phyloP scores from a whole-genome alignment of 35 echinoderm and acorn worm genomes.

The Apostichopus californicus region DNA sequence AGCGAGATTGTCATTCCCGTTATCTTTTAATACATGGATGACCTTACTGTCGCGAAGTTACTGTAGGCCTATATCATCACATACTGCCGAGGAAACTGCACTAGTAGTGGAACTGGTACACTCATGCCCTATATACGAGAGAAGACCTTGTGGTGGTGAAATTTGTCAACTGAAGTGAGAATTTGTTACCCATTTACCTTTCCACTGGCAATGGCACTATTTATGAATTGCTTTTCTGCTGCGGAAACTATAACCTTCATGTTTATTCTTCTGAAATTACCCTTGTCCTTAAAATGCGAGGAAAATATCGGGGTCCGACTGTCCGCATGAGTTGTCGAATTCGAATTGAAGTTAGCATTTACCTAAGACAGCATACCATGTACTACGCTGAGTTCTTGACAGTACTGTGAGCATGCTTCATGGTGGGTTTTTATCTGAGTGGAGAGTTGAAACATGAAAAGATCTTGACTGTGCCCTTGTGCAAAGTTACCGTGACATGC shows the following conservation, averaged over 20 bases:
- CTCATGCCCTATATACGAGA: background rate
- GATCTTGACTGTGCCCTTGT: too few relatives aligned
- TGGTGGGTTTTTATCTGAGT: too few relatives aligned
- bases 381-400: too few relatives aligned
- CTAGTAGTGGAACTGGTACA: background rate
- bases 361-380: too few relatives aligned
- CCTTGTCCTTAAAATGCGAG: background rate
- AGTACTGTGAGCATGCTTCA: too few relatives aligned
- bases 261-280: background rate
- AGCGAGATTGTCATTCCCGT: too few relatives aligned
- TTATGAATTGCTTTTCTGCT: background rate
- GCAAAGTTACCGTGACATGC: too few relatives aligned
- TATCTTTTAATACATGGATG: too few relatives aligned
- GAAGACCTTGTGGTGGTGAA: background rate
- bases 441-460: too few relatives aligned
- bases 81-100: background rate
- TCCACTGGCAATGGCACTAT: background rate
- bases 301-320: too few relatives aligned
- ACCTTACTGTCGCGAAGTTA: background rate
- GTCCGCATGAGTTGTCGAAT: too few relatives aligned
- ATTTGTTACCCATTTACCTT: background rate
- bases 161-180: background rate
- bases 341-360: too few relatives aligned
- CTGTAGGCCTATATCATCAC: background rate
- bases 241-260: background rate